phyloP scores from a whole-genome alignment of 2,797 vertebrate species.

The Nasua narica region DNA sequence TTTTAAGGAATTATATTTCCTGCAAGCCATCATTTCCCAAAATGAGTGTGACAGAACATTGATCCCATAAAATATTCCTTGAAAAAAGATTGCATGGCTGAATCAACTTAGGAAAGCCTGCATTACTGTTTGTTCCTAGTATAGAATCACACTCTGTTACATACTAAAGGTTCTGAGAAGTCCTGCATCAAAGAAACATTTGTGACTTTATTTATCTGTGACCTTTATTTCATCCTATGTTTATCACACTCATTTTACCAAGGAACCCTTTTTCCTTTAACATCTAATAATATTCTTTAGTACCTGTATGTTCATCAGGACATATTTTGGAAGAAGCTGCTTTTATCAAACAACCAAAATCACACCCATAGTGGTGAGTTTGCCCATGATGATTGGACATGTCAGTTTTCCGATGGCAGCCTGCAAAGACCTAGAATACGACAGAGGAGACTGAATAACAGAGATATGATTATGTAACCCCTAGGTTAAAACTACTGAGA shows the following conservation, averaged over 20 bases:
- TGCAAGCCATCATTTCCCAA: neutral
- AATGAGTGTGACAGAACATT: neutral
- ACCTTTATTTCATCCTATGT: neutral
- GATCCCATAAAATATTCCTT: neutral
- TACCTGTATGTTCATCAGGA: neutral
- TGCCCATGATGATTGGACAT: no score
- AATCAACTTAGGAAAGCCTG: neutral
- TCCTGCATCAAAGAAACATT: neutral
- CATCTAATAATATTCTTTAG: neutral
- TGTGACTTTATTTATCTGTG: neutral
- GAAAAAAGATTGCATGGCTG: neutral
- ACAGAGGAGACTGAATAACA: neutral
- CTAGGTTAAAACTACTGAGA: neutral
- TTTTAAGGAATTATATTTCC: slow-evolving; percentile 11
- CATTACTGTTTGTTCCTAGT: neutral
- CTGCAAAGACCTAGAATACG: neutral
- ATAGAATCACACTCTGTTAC: neutral
- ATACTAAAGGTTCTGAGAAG: neutral
- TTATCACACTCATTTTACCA: neutral
- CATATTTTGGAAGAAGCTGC: slow-evolving; percentile 8
- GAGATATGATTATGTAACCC: neutral
- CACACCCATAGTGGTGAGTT: neutral
- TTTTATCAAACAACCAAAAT: slow-evolving; percentile 2
- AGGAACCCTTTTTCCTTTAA: neutral
- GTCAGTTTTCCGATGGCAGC: neutral